Evolutionary conservation across 1,140 invertebrate genomes (phyloP).

Genomic region (Bombus consobrinus): DNA sequence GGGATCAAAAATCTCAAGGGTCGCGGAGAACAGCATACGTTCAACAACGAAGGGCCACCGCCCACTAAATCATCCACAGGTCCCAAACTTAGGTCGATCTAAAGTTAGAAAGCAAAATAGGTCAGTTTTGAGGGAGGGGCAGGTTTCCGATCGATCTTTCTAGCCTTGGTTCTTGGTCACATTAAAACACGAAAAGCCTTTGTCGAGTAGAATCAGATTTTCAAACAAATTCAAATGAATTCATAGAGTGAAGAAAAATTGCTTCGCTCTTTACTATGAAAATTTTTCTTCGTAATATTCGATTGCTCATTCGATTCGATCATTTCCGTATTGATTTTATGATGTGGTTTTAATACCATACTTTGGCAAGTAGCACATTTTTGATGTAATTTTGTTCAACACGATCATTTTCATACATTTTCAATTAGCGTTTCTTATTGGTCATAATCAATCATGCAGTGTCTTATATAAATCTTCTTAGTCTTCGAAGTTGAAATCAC

Average conservation of each 20-base stretch:
- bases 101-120: constrained; percentile 45
- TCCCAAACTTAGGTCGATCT: neutral
- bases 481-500: too few species aligned
- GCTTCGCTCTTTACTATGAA: neutral
- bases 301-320: too few species aligned
- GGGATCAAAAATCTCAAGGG: constrained; percentile 24
- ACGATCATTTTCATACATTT: too few species aligned
- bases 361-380: too few species aligned
- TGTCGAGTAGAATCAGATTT: neutral
- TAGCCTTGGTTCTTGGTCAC: neutral
- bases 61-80: neutral
- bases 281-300: too few species aligned
- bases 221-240: neutral
- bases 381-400: too few species aligned
- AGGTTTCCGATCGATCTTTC: constrained; percentile 16
- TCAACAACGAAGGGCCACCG: constrained; percentile 19
- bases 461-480: too few species aligned
- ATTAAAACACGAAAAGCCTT: neutral
- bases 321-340: too few species aligned
- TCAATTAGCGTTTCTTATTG: too few species aligned
- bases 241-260: neutral
- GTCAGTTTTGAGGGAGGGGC: constrained; percentile 28
- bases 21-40: neutral
- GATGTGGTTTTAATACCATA: too few species aligned
- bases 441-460: too few species aligned